Conservation (phyloP, 2,888 invertebrate species). For the Apamea crenata region DNA sequence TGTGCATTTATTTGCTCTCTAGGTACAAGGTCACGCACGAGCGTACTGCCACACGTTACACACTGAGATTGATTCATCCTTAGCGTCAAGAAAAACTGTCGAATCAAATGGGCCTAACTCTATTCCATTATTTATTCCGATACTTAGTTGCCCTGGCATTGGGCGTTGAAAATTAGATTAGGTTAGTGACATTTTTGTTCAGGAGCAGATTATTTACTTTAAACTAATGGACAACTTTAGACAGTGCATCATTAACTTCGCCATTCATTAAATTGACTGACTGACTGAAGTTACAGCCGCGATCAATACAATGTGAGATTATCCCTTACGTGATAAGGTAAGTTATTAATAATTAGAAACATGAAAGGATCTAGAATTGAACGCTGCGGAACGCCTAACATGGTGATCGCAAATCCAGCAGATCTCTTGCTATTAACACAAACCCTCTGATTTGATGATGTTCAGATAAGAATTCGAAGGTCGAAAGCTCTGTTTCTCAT, state of each 20-base stretch:
- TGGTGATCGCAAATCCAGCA: neutral
- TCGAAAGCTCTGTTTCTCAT: neutral
- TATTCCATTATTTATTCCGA: neutral
- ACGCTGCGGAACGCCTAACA: neutral
- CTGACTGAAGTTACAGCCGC: no score
- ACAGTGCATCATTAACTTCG: neutral
- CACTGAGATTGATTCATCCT: neutral
- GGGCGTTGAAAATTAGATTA: neutral
- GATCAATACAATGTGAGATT: neutral
- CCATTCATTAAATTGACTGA: no score
- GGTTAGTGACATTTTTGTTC: neutral
- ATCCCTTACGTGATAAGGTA: neutral
- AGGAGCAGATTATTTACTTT: neutral
- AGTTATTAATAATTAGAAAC: neutral
- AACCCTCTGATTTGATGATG: neutral
- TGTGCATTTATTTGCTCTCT: constrained; percentile 4
- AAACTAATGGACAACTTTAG: neutral
- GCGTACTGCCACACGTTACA: neutral
- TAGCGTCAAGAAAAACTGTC: neutral
- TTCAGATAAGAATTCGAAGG: neutral
- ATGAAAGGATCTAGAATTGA: neutral
- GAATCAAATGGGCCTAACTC: neutral
- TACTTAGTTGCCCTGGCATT: no score
- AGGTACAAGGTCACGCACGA: constrained; percentile 19
- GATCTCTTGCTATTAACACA: neutral